Conservation (phyloP, 2,888 invertebrate species). For the Stenodema calcarata region DNA sequence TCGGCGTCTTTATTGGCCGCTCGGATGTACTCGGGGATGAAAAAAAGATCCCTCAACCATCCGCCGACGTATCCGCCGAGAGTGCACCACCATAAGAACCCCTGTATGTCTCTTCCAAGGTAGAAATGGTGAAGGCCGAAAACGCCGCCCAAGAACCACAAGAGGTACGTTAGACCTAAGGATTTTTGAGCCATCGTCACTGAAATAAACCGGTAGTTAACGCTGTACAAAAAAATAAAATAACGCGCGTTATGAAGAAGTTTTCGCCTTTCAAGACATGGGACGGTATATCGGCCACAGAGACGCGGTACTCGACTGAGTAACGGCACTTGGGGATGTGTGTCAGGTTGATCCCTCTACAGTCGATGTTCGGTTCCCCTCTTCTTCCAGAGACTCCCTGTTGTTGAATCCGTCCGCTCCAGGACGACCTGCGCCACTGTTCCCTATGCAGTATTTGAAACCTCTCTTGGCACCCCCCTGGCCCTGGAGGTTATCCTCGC, state of each 20-base stretch:
- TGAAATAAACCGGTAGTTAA: background rate
- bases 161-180: conserved; percentile 73
- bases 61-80: conserved; percentile 87
- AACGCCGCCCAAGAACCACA: conserved; percentile 87
- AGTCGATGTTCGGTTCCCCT: background rate
- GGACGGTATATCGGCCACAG: background rate
- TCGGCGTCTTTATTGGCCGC: conserved; percentile 79
- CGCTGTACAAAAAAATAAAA: background rate
- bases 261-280: background rate
- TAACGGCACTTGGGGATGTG: conserved; percentile 27
- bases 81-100: conserved; percentile 87
- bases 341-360: conserved; percentile 12
- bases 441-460: conserved; percentile 9
- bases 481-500: background rate
- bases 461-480: background rate
- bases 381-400: background rate
- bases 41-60: conserved; percentile 84
- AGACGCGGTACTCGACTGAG: background rate
- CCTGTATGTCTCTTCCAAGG: conserved; percentile 85
- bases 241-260: background rate
- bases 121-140: conserved; percentile 93
- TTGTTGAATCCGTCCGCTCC: background rate
- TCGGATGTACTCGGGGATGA: conserved; percentile 83
- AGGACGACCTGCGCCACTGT: background rate
- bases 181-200: conserved; percentile 37